phyloP scores from a whole-genome alignment of 2,797 vertebrate genomes.

The Phaenicophaeus curvirostris region DNA sequence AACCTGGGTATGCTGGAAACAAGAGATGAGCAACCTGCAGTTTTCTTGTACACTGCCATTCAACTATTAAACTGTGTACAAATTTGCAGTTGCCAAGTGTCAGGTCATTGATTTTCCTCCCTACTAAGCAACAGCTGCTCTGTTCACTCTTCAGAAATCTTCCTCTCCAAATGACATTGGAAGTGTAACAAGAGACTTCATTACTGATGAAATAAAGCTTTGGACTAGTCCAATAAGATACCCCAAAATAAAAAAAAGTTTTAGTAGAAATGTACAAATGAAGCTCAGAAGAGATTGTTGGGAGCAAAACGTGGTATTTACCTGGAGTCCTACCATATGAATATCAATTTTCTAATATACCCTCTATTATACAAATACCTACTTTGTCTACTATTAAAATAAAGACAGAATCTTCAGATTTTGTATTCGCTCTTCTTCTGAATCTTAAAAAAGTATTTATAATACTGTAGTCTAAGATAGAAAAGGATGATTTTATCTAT shows the following conservation, averaged over 20 bases:
- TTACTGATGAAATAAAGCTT: conserved; percentile 32
- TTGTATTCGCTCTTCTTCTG: neutral
- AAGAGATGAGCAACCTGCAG: neutral
- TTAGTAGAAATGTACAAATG: neutral
- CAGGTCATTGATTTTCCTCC: conserved; percentile 3
- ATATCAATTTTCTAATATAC: neutral
- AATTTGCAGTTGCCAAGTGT: conserved; percentile 19
- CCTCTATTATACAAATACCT: neutral
- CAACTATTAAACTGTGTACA: conserved; percentile 27
- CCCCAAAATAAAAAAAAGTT: neutral
- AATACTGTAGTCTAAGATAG: neutral
- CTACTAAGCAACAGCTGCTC: conserved; percentile 41
- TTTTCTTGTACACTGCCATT: neutral
- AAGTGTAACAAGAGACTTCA: conserved; percentile 6
- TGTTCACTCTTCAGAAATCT: conserved; percentile 20
- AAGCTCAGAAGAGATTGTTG: neutral
- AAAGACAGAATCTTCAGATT: neutral
- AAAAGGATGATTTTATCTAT: neutral
- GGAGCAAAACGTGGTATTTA: neutral
- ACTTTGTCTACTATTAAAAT: neutral
- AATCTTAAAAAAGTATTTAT: neutral
- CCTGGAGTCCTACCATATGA: neutral
- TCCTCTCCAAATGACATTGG: conserved; percentile 31
- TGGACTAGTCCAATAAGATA: neutral
- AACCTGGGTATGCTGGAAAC: neutral